Base-by-base conservation (phyloP, 2,888 invertebrate species). In the Phania funesta region DNA sequence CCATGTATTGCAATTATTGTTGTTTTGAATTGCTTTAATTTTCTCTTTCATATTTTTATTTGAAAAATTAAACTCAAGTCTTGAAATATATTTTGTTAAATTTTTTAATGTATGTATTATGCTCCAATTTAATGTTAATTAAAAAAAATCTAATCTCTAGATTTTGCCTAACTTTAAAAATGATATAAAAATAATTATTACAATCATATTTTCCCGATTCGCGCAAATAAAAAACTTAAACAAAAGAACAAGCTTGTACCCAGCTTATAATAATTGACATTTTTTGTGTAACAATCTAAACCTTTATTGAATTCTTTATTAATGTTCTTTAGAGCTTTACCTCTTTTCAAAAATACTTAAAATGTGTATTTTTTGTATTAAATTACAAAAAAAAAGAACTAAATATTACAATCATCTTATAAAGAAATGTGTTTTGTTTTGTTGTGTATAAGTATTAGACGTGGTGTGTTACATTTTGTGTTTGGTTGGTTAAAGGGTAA, bases 361-460 rank as follows among this genome's bases (percentile, higher is more conserved):
- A 58, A n/a, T 67, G 32, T 65, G 16, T 64, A 22, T 46, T 48
- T 52, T 48, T 50, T 71, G 18, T 60, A 46, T 60, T n/a, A 70
- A 65, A 71, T 26, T 50, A 65, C 50, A 46, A 24, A 4, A 18
- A 22, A 38, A 38, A 64, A 18, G 50, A 48, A 18, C 18, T 41
- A 16, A 68, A 60, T 60, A 70, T 65, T 65, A 71, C 56, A 71
- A 78, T 71, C 56, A 58, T 78, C 58, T 78, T 78, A 70, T 46
- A 18, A 54, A 68, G 44, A 77, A 44, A 54, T 56, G 41, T 71
- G 64, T 64, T n/a, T 24, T 35, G 20, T 70, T 64, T 29, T 68
- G n/a, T 58, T 50, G 50, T 24, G 35, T 44, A 70, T 46, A 56
- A 70, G 58, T 65, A 58, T 71, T 71, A 78, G 32, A 64, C 8